Conservation (phyloP, 2,113 vertebrate species). For the Petromus typicus region DNA sequence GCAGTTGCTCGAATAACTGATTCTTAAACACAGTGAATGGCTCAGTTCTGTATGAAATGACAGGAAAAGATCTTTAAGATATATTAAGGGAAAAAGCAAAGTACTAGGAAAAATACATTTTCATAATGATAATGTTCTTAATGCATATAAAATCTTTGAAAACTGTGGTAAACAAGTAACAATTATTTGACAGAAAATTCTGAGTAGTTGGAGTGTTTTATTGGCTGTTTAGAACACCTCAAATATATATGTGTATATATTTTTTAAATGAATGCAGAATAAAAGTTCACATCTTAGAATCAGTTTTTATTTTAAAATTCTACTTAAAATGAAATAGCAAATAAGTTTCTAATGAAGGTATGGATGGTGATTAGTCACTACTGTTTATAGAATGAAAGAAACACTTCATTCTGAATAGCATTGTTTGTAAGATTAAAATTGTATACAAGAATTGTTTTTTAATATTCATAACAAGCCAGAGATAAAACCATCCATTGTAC, state of each 20-base stretch:
- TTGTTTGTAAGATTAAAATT: not conserved
- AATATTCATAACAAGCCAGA: slow-evolving; percentile 13
- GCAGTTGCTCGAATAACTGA: not conserved
- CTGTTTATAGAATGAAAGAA: not conserved
- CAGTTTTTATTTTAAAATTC: slow-evolving; percentile 17
- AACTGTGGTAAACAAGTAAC: not conserved
- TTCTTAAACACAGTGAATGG: not conserved
- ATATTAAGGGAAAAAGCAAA: not conserved
- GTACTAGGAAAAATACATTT: not conserved
- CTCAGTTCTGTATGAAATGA: not conserved
- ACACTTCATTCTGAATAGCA: slow-evolving; percentile 37
- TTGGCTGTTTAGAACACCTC: not conserved
- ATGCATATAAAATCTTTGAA: slow-evolving; percentile 14
- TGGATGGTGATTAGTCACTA: not conserved
- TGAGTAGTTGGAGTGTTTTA: not conserved
- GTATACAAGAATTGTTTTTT: slow-evolving; percentile 33
- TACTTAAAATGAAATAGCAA: slow-evolving; percentile 23
- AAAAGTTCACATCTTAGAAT: slow-evolving; percentile 3
- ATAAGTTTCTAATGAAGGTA: not conserved
- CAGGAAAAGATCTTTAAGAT: not conserved
- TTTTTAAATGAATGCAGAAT: not conserved
- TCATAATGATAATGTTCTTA: not conserved
- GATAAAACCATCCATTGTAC: not conserved
- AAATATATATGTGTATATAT: not conserved
- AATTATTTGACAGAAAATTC: not conserved